These are phyloP conservation scores for Frieseomelitta varia DNA, from an alignment of 1,140 invertebrate species.

Conservation along the genomic window DNA sequence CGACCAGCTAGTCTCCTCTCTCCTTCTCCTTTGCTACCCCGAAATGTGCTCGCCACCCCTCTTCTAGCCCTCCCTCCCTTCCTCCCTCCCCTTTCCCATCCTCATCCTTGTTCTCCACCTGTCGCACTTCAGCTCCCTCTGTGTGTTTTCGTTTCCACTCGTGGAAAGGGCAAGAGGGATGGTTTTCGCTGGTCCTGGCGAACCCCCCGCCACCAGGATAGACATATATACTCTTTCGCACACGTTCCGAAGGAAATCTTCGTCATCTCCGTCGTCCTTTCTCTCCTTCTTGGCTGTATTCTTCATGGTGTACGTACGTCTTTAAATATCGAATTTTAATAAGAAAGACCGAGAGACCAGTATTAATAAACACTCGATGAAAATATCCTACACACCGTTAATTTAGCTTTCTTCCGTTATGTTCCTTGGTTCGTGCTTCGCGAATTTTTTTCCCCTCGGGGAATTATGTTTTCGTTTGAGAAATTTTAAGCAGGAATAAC, in stretches of 20 bases:
- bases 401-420: background rate
- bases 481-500: background rate
- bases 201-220: background rate
- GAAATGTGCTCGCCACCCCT: constrained; percentile 14
- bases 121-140: constrained; percentile 36
- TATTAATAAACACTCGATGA: constrained; percentile 10
- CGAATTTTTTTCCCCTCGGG: too few species aligned
- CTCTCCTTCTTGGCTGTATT: too few species aligned
- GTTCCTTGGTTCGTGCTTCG: background rate
- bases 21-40: constrained; percentile 21
- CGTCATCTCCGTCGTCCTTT: background rate
- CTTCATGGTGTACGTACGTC: too few species aligned
- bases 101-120: constrained; percentile 26
- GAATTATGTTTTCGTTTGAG: background rate
- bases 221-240: background rate
- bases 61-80: too few species aligned
- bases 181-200: constrained; percentile 40
- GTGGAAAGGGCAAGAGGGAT: constrained; percentile 34
- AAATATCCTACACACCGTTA: background rate
- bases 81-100: background rate
- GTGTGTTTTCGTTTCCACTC: constrained; percentile 34
- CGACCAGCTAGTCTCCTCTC: constrained; percentile 13
- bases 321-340: background rate
- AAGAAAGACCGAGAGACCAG: background rate
- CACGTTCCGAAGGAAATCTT: constrained; percentile 4